phyloP scores from a whole-genome alignment of 2,113 vertebrate genomes.

The Ictalurus punctatus region DNA sequence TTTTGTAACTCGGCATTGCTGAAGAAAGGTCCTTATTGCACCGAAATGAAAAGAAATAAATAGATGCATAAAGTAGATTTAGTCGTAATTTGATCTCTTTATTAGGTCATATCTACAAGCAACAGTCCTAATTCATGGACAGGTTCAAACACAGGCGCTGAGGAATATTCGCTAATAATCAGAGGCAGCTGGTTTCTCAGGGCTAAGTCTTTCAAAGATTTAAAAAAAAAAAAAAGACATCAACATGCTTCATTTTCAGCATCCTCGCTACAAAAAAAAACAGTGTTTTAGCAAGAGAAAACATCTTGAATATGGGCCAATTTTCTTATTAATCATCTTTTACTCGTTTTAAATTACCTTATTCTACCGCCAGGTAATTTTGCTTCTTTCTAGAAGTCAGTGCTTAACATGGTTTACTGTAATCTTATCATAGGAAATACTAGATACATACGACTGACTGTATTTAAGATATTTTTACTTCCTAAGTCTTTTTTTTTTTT shows the following conservation, averaged over 20 bases:
- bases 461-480: too few species aligned
- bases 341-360: background rate
- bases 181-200: background rate
- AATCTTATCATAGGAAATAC: background rate
- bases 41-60: background rate
- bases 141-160: background rate
- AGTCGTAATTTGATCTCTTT: background rate
- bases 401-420: background rate
- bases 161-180: background rate
- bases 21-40: background rate
- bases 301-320: too few species aligned
- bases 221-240: background rate
- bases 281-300: too few species aligned
- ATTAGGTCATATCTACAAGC: background rate
- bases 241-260: background rate
- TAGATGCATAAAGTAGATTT: constrained; percentile 1
- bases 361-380: background rate
- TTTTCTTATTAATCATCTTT: background rate
- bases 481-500: too few species aligned
- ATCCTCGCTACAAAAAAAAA: background rate
- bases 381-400: background rate
- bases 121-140: background rate
- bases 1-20: too few species aligned
- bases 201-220: background rate
- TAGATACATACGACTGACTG: background rate